Percentiles rank a stretch among this genome's conserved stretches.
Evolutionary conservation across 30 jellyfish, hydroid and myxozoan genomes (phyloP).

Genomic region (Turritopsis dohrnii): DNA sequence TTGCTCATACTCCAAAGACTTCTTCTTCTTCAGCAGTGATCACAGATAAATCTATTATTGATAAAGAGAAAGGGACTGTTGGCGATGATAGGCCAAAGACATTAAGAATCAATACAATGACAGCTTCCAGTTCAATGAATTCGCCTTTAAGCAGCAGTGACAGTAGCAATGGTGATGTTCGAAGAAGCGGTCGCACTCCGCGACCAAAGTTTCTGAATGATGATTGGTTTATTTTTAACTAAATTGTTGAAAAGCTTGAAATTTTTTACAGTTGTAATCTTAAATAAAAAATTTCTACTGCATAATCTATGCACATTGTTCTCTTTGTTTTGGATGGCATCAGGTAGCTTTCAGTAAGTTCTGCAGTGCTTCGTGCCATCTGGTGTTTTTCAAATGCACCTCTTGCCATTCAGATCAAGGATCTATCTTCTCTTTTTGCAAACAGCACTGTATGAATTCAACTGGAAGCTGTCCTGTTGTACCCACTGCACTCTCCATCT

Average conservation of each 20-base stretch:
- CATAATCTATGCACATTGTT: neutral
- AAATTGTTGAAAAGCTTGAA: conserved; percentile 6
- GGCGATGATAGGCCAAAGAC: neutral
- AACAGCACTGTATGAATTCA: conserved; percentile 24
- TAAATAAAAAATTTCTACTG: neutral
- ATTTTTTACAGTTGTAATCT: neutral
- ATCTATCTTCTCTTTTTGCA: conserved; percentile 3
- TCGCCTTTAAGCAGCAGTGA: conserved; percentile 2
- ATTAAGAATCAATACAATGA: neutral
- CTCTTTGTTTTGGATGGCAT: conserved; percentile 29
- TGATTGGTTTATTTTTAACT: conserved; percentile 37
- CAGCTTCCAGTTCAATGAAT: conserved; percentile 17
- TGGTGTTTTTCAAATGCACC: conserved; percentile 14
- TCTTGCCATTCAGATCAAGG: conserved; percentile 39
- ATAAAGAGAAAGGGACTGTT: neutral
- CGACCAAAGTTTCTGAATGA: conserved; percentile 41
- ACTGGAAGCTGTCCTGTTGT: conserved; percentile 27
- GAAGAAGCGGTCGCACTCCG: conserved; percentile 47
- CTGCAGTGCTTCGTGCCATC: conserved; percentile 14
- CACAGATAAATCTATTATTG: neutral
- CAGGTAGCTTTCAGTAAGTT: conserved; percentile 31
- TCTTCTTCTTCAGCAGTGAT: neutral
- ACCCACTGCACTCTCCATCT: neutral
- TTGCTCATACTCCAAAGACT: neutral
- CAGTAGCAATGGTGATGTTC: conserved; percentile 29